A percentile compares a stretch with the other conserved stretches of the same genome.
Evolutionary conservation across 2,113 vertebrate genomes (phyloP).

Genomic region (Rhabdomys dilectus): DNA sequence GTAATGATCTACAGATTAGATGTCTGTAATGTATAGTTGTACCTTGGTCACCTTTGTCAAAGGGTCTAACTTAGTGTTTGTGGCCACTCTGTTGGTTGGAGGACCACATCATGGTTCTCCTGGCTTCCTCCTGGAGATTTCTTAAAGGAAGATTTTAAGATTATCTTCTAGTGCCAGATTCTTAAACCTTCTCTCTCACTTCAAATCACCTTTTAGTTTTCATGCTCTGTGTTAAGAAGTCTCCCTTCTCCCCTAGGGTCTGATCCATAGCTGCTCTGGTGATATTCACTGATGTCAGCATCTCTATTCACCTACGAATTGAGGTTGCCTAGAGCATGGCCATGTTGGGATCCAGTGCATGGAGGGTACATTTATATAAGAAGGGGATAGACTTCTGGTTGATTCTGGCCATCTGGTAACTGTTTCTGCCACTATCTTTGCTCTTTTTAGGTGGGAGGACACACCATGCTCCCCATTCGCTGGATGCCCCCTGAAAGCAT

Average conservation of each 20-base stretch:
- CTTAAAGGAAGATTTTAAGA: background rate
- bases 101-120: background rate
- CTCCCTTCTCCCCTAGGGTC: background rate
- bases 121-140: background rate
- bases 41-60: background rate
- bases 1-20: background rate
- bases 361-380: background rate
- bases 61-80: background rate
- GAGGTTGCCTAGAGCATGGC: background rate
- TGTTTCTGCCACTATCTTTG: slow-evolving; percentile 63
- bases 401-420: background rate
- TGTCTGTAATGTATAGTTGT: fast-evolving
- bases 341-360: background rate
- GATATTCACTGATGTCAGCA: background rate
- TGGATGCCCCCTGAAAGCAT: slow-evolving; percentile 99
- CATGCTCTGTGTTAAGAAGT: background rate
- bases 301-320: background rate
- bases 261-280: background rate
- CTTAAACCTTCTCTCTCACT: background rate
- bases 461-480: slow-evolving; percentile 98
- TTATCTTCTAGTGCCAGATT: background rate
- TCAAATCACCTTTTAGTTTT: background rate
- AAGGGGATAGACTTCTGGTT: background rate
- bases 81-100: background rate
- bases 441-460: slow-evolving; percentile 94